Evolutionary conservation across 2,888 invertebrate genomes (phyloP).

Genomic region (Lydus trimaculatus): DNA sequence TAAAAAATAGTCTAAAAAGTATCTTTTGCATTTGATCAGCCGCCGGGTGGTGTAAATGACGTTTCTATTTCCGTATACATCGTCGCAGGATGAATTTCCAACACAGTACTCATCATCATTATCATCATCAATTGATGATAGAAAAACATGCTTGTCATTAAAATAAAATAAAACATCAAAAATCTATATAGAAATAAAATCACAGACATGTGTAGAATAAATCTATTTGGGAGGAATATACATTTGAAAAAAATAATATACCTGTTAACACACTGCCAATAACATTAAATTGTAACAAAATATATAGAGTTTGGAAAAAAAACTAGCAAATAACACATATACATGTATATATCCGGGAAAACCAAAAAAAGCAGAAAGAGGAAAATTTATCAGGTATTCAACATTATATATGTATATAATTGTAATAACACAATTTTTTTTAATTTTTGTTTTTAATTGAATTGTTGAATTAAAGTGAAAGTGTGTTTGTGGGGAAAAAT

Average conservation of each 20-base stretch:
- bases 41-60: neutral
- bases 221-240: neutral
- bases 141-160: neutral
- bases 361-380: neutral
- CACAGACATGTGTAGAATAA: neutral
- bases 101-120: neutral
- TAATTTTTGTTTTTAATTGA: slow-evolving; percentile 26
- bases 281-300: neutral
- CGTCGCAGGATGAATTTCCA: neutral
- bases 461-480: slow-evolving; percentile 26
- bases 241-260: neutral
- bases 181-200: neutral
- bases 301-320: neutral
- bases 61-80: neutral
- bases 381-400: slow-evolving; percentile 14
- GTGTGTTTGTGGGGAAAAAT: slow-evolving; percentile 21
- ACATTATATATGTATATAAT: neutral
- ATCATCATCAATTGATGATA: neutral
- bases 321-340: neutral
- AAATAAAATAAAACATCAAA: neutral
- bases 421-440: slow-evolving; percentile 8
- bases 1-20: neutral
- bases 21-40: neutral
- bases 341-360: too few species aligned
- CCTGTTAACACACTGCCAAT: neutral